A percentile compares a stretch with the other conserved stretches of the same genome.
phyloP scores from a whole-genome alignment of 2,113 vertebrate species.

The Pteropus alecto region DNA sequence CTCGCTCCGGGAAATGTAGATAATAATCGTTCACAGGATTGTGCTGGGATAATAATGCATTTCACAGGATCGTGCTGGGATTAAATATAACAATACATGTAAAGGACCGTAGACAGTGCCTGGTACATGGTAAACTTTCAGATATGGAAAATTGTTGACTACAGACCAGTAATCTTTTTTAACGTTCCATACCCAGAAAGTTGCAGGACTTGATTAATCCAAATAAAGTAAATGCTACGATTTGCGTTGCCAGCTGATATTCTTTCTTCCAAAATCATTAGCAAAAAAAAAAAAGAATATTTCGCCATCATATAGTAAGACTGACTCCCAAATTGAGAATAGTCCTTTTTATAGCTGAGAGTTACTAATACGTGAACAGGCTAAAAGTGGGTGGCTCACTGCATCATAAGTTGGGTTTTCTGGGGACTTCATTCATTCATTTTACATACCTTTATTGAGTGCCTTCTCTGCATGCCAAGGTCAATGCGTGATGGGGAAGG shows the following conservation, averaged over 20 bases:
- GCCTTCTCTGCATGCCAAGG: too few relatives aligned
- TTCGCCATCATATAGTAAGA: not conserved
- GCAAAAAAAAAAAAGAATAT: not conserved
- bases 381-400: not conserved
- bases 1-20: rapidly evolving
- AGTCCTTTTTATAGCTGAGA: not conserved
- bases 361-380: not conserved
- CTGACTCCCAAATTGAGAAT: not conserved
- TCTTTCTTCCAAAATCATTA: conserved; percentile 1
- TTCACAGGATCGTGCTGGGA: not conserved
- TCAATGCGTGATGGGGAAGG: not conserved
- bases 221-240: not conserved
- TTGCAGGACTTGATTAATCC: not conserved
- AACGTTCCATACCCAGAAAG: not conserved
- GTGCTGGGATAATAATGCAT: not conserved
- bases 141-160: not conserved
- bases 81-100: rapidly evolving
- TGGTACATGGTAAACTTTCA: not conserved
- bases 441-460: rapidly evolving
- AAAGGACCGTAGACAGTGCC: not conserved
- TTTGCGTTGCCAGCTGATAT: not conserved
- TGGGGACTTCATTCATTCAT: not conserved
- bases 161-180: not conserved
- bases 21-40: rapidly evolving
- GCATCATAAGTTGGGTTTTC: not conserved